A percentile compares a stretch with the other conserved stretches of the same genome.
Evolutionary conservation across 2,888 invertebrate species (phyloP).

Genomic region (Diadromus collaris): DNA sequence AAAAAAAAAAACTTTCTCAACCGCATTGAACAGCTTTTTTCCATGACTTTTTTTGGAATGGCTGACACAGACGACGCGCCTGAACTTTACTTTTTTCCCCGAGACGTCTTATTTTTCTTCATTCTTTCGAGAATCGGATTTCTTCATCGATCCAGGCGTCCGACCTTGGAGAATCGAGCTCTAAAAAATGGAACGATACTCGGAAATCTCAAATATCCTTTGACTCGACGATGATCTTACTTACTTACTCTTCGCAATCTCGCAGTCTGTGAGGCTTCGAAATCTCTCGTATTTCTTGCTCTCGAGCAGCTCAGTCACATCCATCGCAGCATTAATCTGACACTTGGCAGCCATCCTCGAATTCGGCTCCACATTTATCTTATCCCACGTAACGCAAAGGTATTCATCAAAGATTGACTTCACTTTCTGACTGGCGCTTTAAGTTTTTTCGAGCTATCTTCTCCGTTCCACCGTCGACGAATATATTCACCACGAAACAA

Average conservation of each 20-base stretch:
- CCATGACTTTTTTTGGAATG: neutral
- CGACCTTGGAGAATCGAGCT: neutral
- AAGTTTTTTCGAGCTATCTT: neutral
- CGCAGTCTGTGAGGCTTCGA: neutral
- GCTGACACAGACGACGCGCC: neutral
- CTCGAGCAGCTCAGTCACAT: neutral
- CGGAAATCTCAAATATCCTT: neutral
- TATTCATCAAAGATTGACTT: neutral
- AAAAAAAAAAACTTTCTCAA: neutral
- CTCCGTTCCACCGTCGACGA: neutral
- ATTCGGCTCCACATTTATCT: neutral
- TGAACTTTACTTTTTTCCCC: neutral
- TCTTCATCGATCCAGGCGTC: neutral
- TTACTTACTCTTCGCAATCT: neutral
- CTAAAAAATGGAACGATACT: neutral
- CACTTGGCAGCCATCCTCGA: neutral
- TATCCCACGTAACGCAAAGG: neutral
- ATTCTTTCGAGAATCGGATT: neutral
- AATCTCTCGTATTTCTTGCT: neutral
- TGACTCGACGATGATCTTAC: neutral
- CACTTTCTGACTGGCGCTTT: neutral
- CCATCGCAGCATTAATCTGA: neutral
- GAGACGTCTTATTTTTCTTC: neutral
- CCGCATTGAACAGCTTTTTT: neutral
- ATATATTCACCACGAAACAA: slow-evolving; percentile 2